Conservation (phyloP, 2,113 vertebrate species). For the Centrocercus urophasianus region DNA sequence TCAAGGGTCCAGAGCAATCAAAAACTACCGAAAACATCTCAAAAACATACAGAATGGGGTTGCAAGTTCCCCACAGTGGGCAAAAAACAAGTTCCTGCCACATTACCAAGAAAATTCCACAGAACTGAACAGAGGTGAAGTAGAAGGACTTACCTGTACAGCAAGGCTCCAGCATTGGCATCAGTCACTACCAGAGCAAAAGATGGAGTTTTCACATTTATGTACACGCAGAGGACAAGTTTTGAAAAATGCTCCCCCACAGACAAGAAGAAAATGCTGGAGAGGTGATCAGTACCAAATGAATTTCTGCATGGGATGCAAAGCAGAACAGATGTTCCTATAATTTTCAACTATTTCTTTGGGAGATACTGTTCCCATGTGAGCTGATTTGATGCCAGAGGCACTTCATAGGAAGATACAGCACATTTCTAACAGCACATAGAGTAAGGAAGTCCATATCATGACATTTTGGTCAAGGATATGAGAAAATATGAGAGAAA, state of each 20-base stretch:
- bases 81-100: neutral
- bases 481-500: neutral
- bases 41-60: neutral
- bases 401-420: neutral
- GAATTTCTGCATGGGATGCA: neutral
- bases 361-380: neutral
- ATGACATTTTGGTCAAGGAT: neutral
- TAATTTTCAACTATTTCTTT: neutral
- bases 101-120: neutral
- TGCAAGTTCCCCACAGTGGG: neutral
- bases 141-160: neutral
- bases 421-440: neutral
- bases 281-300: neutral
- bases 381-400: neutral
- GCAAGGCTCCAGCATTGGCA: neutral
- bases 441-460: neutral
- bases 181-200: neutral
- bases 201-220: neutral
- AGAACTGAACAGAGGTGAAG: neutral
- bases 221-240: neutral
- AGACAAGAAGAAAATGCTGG: neutral
- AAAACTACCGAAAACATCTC: neutral
- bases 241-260: neutral
- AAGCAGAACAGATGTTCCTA: neutral
- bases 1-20: neutral